Evolutionary conservation across 2,113 vertebrate species (phyloP).

Genomic region (Pterocles gutturalis): DNA sequence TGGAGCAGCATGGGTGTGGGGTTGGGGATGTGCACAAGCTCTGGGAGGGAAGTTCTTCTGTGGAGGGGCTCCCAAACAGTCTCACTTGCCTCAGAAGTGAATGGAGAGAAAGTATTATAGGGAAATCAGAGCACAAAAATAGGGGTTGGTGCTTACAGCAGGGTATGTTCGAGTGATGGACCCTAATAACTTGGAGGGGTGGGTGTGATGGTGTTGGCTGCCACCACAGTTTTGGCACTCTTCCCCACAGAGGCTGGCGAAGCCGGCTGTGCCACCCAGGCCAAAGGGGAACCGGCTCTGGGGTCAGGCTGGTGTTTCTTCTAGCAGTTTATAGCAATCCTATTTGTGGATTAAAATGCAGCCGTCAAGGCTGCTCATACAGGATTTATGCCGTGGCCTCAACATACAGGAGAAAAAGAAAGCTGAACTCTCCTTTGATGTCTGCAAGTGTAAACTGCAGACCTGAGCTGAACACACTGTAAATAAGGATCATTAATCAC

Average conservation of each 20-base stretch:
- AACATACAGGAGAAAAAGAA: conserved; percentile 1
- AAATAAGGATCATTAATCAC: conserved; percentile 65
- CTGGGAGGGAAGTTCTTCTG: neutral
- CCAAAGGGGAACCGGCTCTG: neutral
- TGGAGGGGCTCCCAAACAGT: neutral
- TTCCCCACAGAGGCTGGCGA: neutral
- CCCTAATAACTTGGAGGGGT: rapidly evolving
- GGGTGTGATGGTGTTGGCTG: rapidly evolving
- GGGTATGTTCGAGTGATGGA: rapidly evolving
- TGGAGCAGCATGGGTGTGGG: rapidly evolving
- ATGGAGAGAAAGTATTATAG: neutral
- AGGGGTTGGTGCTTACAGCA: neutral
- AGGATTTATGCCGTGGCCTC: neutral
- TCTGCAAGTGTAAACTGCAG: conserved; percentile 51
- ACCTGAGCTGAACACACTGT: neutral
- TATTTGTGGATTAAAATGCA: neutral
- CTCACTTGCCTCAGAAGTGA: neutral
- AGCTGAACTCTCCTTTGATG: conserved; percentile 24
- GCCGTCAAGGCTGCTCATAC: neutral
- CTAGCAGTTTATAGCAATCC: neutral
- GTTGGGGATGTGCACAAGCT: neutral
- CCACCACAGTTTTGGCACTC: rapidly evolving
- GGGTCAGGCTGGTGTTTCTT: neutral
- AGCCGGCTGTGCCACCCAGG: neutral
- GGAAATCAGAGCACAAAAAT: neutral